These are phyloP conservation scores for Onychomys leucogaster DNA, from an alignment of 2,797 vertebrate genomes.

Conservation along the genomic window DNA sequence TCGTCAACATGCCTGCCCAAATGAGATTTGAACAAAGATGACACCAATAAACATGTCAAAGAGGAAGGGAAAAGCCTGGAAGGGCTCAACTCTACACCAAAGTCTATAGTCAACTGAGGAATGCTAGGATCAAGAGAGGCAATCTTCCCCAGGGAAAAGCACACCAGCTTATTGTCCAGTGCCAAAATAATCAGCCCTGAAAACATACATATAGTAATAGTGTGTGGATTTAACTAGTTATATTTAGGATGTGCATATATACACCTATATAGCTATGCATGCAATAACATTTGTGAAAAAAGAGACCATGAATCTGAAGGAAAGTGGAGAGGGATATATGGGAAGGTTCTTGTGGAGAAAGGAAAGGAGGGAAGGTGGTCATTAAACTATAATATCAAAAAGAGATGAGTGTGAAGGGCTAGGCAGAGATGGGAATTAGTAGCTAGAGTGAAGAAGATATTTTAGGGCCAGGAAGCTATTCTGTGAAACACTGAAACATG, in stretches of 20 bases:
- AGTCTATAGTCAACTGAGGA: not conserved
- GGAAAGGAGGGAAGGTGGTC: not conserved
- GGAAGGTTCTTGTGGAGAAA: not conserved
- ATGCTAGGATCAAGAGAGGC: not conserved
- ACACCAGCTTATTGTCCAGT: not conserved
- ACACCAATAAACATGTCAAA: not conserved
- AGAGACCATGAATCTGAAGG: not conserved
- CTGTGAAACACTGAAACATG: not conserved
- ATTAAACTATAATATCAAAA: not conserved
- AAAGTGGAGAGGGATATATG: not conserved
- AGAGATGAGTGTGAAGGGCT: too few relatives aligned
- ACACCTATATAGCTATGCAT: not conserved
- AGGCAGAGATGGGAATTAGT: not conserved
- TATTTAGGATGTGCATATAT: not conserved
- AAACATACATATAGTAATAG: not conserved
- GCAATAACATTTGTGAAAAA: not conserved
- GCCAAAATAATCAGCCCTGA: not conserved
- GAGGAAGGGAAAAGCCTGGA: not conserved
- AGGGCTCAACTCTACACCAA: not conserved
- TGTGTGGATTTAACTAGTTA: not conserved
- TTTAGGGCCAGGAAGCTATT: not conserved
- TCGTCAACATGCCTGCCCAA: not conserved
- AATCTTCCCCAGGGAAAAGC: not conserved
- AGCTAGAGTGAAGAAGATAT: not conserved
- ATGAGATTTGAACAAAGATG: not conserved